Percentiles rank a stretch among this genome's conserved stretches.
These are phyloP conservation scores for Girardia tigrina DNA, from an alignment of 2,888 invertebrate species.

Conservation along the genomic window DNA sequence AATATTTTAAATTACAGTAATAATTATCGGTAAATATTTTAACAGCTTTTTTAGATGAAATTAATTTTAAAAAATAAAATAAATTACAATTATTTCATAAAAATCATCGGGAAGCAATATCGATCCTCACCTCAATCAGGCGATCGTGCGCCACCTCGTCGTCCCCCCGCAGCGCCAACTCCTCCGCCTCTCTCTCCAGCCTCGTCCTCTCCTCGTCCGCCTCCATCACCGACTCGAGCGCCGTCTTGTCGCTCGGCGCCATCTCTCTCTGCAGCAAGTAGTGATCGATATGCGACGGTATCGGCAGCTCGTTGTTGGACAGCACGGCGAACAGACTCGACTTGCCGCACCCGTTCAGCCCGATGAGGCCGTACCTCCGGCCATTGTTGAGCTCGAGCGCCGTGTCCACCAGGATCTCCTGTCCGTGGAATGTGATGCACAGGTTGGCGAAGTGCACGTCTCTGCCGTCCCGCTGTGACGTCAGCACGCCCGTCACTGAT, in stretches of 20 bases:
- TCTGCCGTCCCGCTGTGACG: slow-evolving; percentile 82
- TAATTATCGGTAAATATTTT: too few species aligned
- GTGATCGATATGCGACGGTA: slow-evolving; percentile 90
- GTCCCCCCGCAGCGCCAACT: slow-evolving; percentile 68
- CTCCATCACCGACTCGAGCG: slow-evolving; percentile 88
- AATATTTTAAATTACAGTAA: too few species aligned
- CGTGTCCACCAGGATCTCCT: slow-evolving; percentile 84
- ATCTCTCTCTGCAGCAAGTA: slow-evolving; percentile 91
- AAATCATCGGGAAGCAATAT: neutral
- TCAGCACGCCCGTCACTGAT: slow-evolving; percentile 68
- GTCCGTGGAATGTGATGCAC: slow-evolving; percentile 92
- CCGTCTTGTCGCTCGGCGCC: slow-evolving; percentile 90
- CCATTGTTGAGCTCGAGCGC: slow-evolving; percentile 91
- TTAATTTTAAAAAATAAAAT: too few species aligned
- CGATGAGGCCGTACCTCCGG: slow-evolving; percentile 80
- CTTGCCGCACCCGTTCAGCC: slow-evolving; percentile 94
- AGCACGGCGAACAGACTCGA: slow-evolving; percentile 79
- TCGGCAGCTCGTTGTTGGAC: slow-evolving; percentile 78
- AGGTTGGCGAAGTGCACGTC: slow-evolving; percentile 90
- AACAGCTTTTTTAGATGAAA: too few species aligned
- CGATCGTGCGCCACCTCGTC: slow-evolving; percentile 7
- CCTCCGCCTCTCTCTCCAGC: slow-evolving; percentile 78
- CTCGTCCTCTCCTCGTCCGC: slow-evolving; percentile 82
- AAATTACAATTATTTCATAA: too few species aligned
- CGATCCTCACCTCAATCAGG: neutral